Evolutionary conservation across 1,140 invertebrate genomes (phyloP).

Genomic region (Wiebesia pumilae): DNA sequence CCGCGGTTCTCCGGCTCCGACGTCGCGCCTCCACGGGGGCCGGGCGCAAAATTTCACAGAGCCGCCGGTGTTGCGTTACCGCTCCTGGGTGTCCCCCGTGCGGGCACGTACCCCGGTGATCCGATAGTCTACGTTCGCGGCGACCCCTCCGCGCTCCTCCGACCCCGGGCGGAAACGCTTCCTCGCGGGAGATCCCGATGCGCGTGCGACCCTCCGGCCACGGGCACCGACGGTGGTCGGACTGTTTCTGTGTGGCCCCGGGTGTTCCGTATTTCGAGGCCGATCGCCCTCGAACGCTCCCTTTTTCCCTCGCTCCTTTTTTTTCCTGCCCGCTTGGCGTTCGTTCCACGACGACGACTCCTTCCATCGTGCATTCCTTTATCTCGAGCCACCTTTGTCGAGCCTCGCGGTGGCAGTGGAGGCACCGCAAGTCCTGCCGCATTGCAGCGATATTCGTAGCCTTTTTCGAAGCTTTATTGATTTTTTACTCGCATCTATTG

Average conservation of each 20-base stretch:
- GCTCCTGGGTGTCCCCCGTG: slow-evolving; percentile 53
- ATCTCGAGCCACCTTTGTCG: background rate
- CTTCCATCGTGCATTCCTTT: background rate
- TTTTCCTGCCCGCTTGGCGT: background rate
- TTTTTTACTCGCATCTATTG: background rate
- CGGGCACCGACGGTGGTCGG: too few species aligned
- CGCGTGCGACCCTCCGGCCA: too few species aligned
- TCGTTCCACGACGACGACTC: background rate
- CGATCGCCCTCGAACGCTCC: too few species aligned
- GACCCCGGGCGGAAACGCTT: background rate
- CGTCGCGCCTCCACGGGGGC: background rate
- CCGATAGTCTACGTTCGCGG: slow-evolving; percentile 17
- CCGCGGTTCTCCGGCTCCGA: background rate
- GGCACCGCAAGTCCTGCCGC: too few species aligned
- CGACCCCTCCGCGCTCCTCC: background rate
- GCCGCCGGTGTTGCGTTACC: slow-evolving; percentile 20
- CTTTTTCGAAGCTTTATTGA: background rate
- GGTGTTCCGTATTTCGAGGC: too few species aligned
- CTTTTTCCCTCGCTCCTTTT: too few species aligned
- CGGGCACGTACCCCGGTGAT: slow-evolving; percentile 38
- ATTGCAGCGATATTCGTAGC: background rate
- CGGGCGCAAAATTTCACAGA: slow-evolving; percentile 54
- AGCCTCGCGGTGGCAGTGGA: too few species aligned
- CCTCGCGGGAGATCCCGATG: background rate
- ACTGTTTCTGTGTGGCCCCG: too few species aligned